A percentile compares a stretch with the other conserved stretches of the same genome.
phyloP scores from a whole-genome alignment of 1,140 invertebrate species.

The roundworm (Caenorhabditis elegans) region WBcel235 BX284602.5:7928501-7929000 shows the following conservation, averaged over 20 bases:
- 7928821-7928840: too few relatives aligned
- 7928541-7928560: slow-evolving; percentile 56
- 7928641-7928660: slow-evolving; percentile 43
- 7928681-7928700: slow-evolving; percentile 13
- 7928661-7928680: slow-evolving; percentile 25
- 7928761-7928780: too few relatives aligned
- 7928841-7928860: too few relatives aligned
- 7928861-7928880: too few relatives aligned
- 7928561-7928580: slow-evolving; percentile 58
- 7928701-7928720: neutral
- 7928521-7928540: slow-evolving; percentile 53
- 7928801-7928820: too few relatives aligned
- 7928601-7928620: slow-evolving; percentile 36
- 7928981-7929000: neutral
- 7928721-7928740: neutral
- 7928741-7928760: neutral
- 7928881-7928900: too few relatives aligned
- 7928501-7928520: slow-evolving; percentile 52
- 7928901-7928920: too few relatives aligned
- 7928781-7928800: neutral
- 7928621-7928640: slow-evolving; percentile 41
- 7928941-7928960: neutral
- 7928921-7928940: neutral
- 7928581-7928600: slow-evolving; percentile 18
- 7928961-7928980: neutral